phyloP scores from a whole-genome alignment of 2,113 vertebrate species.

The Brienomyrus longianalis region DNA sequence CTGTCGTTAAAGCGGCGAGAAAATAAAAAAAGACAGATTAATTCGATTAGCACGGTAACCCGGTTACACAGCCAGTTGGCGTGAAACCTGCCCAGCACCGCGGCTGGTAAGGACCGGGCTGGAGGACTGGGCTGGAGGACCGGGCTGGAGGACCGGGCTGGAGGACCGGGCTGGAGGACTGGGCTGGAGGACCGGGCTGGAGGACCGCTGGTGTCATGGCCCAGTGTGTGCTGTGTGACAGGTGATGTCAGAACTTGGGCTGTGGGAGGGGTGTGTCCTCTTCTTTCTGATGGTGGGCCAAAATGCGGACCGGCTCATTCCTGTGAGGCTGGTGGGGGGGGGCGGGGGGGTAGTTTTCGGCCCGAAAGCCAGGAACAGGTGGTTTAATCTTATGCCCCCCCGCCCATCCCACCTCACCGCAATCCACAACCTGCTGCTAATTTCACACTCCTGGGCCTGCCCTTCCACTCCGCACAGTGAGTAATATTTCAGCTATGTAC shows the following conservation, averaged over 20 bases:
- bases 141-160: neutral
- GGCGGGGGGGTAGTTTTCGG: neutral
- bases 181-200: neutral
- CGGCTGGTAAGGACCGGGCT: neutral
- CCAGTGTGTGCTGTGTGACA: neutral
- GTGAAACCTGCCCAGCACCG: neutral
- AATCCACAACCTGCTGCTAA: conserved; percentile 4
- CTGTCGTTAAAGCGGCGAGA: neutral
- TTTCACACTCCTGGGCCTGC: conserved; percentile 12
- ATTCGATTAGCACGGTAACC: neutral
- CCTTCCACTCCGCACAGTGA: neutral
- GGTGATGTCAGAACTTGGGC: neutral
- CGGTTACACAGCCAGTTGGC: neutral
- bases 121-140: neutral
- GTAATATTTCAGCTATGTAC: neutral
- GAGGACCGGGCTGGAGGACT: neutral
- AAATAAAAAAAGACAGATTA: neutral
- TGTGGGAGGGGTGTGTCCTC: neutral
- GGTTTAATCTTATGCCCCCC: conserved; percentile 2
- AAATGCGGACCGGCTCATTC: neutral
- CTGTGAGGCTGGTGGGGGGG: neutral
- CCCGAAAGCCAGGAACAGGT: conserved; percentile 7
- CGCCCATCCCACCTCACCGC: neutral
- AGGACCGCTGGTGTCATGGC: neutral
- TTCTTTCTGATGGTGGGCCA: neutral